A percentile compares a stretch with the other conserved stretches of the same genome.
phyloP scores from a whole-genome alignment of 2,888 invertebrate species.

The Mechanitis mazaeus region DNA sequence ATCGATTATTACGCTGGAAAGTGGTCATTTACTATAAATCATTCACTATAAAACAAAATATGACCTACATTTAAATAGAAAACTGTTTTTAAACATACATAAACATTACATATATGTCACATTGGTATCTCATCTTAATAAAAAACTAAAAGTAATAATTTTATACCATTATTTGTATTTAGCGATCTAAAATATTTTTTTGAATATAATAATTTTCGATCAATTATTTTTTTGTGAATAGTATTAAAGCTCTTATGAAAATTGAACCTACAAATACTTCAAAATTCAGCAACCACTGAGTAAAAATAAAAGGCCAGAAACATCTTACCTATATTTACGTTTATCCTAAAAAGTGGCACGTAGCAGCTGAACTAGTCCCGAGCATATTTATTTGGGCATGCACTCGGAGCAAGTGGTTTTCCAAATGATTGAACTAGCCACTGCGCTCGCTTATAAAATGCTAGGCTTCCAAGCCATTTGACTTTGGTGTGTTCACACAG shows the following conservation, averaged over 20 bases:
- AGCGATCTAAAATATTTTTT: too few species aligned
- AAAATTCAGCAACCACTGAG: neutral
- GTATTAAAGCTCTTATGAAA: neutral
- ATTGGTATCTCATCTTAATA: too few species aligned
- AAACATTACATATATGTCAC: too few species aligned
- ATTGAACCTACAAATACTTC: neutral
- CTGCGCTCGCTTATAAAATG: constrained; percentile 25
- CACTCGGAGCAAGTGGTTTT: constrained; percentile 37
- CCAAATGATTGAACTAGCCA: constrained; percentile 41
- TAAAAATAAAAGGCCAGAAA: constrained; percentile 1
- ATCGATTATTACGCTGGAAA: too few species aligned
- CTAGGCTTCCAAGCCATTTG: constrained; percentile 32
- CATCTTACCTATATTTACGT: neutral
- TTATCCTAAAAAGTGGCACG: constrained; percentile 7
- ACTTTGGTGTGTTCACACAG: constrained; percentile 26
- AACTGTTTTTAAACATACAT: too few species aligned
- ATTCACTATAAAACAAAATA: too few species aligned
- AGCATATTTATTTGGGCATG: constrained; percentile 29
- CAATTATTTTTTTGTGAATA: too few species aligned
- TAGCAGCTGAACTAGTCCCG: constrained; percentile 9
- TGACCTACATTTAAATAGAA: too few species aligned
- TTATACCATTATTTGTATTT: too few species aligned
- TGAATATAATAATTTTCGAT: too few species aligned
- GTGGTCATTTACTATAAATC: too few species aligned
- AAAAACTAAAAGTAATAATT: too few species aligned